Percentiles rank a stretch among this genome's conserved stretches.
Conservation (phyloP, 1,140 invertebrate genomes). For the Hycleus phaleratus region DNA sequence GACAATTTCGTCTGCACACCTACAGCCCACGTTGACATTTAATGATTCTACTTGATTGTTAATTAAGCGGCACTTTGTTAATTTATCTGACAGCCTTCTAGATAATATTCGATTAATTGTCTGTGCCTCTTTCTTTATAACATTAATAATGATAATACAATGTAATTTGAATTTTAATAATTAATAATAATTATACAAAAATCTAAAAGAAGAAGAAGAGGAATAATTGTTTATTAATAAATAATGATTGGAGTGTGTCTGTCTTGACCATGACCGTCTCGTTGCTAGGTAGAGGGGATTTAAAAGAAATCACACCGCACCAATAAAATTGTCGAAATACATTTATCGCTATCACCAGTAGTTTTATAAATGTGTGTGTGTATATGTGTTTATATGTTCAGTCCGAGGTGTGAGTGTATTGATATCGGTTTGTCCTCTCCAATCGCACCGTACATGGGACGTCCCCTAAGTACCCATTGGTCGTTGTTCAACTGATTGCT, state of each 20-base stretch:
- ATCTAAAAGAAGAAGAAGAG: no score
- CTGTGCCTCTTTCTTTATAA: no score
- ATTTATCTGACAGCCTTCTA: not conserved
- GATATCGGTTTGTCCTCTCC: constrained; percentile 17
- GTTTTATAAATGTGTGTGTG: constrained; percentile 1
- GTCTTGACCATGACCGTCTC: no score
- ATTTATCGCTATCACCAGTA: constrained; percentile 6
- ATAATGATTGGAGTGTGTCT: no score
- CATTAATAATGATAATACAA: no score
- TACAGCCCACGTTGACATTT: constrained; percentile 1
- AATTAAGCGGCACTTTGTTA: constrained; percentile 13
- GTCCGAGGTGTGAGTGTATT: constrained; percentile 16
- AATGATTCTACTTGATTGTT: constrained; percentile 9
- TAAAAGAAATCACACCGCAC: not conserved
- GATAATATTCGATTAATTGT: no score
- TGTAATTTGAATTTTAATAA: no score
- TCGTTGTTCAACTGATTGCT: not conserved
- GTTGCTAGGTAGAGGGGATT: no score
- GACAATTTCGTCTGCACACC: no score
- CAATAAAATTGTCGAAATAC: constrained; percentile 5
- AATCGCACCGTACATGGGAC: constrained; percentile 12
- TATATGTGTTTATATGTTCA: no score
- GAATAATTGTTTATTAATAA: no score
- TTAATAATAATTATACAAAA: no score
- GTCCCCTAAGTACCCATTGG: constrained; percentile 21